Evolutionary conservation across 1,140 invertebrate genomes (phyloP).

Genomic region (Brachionus angularis): DNA sequence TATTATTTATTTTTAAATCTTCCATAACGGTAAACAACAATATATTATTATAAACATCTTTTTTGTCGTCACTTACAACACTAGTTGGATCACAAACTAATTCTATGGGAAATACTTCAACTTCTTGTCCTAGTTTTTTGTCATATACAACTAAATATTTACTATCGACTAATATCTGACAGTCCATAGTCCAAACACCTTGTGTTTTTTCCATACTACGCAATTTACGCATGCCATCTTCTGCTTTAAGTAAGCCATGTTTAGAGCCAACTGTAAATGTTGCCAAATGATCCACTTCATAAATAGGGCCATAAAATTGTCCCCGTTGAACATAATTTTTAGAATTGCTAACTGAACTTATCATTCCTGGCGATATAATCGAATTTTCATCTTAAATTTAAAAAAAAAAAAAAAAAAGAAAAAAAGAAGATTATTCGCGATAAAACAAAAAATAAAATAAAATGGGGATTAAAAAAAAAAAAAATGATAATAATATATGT

Average conservation of each 20-base stretch:
- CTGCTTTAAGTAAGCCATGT: slow-evolving; percentile 54
- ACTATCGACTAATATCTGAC: slow-evolving; percentile 81
- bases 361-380: slow-evolving; percentile 4
- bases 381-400: slow-evolving; percentile 39
- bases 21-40: slow-evolving; percentile 82
- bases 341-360: no score
- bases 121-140: slow-evolving; percentile 78
- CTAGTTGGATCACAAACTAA: slow-evolving; percentile 89
- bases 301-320: slow-evolving; percentile 44
- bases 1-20: no score
- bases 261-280: slow-evolving; percentile 77
- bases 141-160: slow-evolving; percentile 88
- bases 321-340: slow-evolving; percentile 23
- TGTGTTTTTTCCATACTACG: slow-evolving; percentile 93
- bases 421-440: not conserved
- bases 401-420: slow-evolving; percentile 4
- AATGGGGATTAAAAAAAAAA: not conserved
- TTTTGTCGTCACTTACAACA: slow-evolving; percentile 88
- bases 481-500: no score
- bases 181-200: slow-evolving; percentile 97
- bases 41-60: slow-evolving; percentile 97
- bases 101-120: slow-evolving; percentile 87
- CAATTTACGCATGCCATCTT: slow-evolving; percentile 87
- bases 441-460: not conserved
- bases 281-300: slow-evolving; percentile 82